These are phyloP conservation scores for Crotalus viridis DNA, from an alignment of 2,113 vertebrate species.

Conservation along the genomic window DNA sequence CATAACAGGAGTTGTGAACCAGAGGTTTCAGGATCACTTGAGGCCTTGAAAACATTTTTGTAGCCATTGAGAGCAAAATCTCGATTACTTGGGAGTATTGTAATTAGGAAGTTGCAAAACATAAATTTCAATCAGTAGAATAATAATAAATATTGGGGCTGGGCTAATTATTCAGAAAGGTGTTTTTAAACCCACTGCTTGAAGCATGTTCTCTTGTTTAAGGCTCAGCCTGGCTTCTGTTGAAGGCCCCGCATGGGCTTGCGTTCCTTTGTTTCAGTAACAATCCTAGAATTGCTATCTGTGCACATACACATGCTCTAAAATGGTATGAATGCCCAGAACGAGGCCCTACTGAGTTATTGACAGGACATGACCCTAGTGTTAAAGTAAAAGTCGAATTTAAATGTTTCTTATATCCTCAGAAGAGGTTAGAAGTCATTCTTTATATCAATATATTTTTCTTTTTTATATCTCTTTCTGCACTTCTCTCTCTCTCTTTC, in stretches of 20 bases:
- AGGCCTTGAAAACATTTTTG: background rate
- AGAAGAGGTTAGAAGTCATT: background rate
- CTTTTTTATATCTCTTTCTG: too few relatives aligned
- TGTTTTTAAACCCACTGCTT: background rate
- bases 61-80: background rate
- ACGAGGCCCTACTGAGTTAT: background rate
- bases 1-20: background rate
- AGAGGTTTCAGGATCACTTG: background rate
- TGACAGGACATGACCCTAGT: background rate
- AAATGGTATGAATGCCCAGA: background rate
- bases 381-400: background rate
- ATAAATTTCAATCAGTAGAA: background rate
- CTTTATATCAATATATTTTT: background rate
- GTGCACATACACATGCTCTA: background rate
- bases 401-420: background rate
- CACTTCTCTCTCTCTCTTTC: too few relatives aligned
- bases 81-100: background rate
- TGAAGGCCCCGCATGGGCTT: background rate
- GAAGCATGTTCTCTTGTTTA: background rate
- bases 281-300: background rate
- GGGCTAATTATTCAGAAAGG: background rate
- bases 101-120: background rate
- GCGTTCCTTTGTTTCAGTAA: background rate
- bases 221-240: background rate
- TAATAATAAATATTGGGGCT: background rate